Conservation (phyloP, 2,888 invertebrate genomes). For the Torymus tubicola region DNA sequence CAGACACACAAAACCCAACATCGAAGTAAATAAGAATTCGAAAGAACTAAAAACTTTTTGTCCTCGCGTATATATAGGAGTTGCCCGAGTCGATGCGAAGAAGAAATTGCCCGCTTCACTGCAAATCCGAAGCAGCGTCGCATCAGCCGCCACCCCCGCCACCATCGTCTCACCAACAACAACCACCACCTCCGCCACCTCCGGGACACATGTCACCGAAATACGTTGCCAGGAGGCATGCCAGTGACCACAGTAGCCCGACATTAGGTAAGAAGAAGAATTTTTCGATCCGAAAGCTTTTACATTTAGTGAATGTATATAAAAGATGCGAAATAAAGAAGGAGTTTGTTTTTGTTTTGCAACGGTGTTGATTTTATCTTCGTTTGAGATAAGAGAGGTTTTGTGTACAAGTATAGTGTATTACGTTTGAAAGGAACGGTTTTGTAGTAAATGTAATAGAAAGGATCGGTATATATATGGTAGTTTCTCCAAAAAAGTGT, state of each 20-base stretch:
- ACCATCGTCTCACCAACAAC: conserved; percentile 62
- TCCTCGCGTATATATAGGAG: conserved; percentile 41
- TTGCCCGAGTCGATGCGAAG: conserved; percentile 63
- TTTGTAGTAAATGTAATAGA: no score
- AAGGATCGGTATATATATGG: no score
- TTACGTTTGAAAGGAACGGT: no score
- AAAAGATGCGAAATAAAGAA: no score
- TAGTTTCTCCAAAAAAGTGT: no score
- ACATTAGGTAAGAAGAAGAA: conserved; percentile 62
- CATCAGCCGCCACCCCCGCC: conserved; percentile 61
- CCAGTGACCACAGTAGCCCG: conserved; percentile 61
- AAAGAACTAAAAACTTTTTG: no score
- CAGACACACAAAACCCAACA: no score
- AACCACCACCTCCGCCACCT: conserved; percentile 29
- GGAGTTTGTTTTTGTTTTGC: no score
- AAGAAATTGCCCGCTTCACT: conserved; percentile 69
- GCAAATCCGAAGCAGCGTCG: conserved; percentile 63
- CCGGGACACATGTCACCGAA: conserved; percentile 58
- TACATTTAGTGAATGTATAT: background rate
- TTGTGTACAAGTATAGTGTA: no score
- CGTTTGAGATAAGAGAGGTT: no score
- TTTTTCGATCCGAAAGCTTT: background rate
- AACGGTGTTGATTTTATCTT: no score
- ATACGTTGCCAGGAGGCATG: conserved; percentile 56
- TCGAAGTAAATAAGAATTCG: no score